Conservation (phyloP, 2,113 vertebrate genomes). For the Ctenomys sociabilis region DNA sequence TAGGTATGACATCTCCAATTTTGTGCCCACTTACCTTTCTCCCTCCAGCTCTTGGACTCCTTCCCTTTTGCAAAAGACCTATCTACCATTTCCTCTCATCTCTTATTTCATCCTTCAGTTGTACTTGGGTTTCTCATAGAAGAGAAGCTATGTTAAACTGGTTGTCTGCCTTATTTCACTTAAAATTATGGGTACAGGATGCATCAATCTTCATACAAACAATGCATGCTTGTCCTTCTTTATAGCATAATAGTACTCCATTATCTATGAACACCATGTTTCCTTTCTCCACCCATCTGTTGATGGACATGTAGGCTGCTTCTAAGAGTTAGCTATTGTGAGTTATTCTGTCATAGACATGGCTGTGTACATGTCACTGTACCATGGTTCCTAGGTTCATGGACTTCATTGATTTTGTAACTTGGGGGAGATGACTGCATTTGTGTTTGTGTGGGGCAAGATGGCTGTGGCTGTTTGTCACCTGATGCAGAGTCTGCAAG, state of each 20-base stretch:
- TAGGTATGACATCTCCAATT: background rate
- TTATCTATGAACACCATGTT: background rate
- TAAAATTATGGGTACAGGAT: background rate
- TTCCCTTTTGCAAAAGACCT: background rate
- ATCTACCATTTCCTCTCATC: background rate
- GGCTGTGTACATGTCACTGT: background rate
- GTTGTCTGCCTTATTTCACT: background rate
- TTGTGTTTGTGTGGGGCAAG: background rate
- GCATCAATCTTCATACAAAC: background rate
- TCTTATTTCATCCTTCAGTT: background rate
- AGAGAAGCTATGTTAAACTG: background rate
- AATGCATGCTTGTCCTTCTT: background rate
- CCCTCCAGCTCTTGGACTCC: background rate
- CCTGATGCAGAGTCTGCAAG: background rate
- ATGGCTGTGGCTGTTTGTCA: background rate
- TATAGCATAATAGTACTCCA: background rate
- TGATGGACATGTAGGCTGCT: background rate
- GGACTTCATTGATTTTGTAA: background rate
- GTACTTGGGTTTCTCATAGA: background rate
- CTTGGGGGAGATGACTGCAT: background rate
- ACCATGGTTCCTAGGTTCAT: background rate
- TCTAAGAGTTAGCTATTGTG: background rate
- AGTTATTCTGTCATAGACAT: background rate
- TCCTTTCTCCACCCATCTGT: background rate
- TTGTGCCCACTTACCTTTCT: background rate